Evolutionary conservation across 92 coral and sea anemone species (phyloP), one percentile per base, ranked within the genome.

Genomic region (Epizoanthus illoricatus): DNA sequence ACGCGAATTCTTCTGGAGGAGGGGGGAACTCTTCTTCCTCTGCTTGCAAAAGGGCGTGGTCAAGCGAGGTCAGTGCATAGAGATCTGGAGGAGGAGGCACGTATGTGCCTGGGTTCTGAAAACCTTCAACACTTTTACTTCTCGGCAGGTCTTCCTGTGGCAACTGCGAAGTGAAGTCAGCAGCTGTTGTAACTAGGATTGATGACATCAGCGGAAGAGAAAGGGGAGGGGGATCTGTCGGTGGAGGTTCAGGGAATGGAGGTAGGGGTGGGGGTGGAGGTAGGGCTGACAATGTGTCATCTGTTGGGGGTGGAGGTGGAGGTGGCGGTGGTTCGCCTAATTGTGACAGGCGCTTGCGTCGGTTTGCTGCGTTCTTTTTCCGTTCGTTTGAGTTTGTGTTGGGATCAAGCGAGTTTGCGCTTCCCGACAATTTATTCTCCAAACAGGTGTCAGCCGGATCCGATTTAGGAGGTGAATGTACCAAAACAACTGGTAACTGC

Each of bases 381-480:
- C 64, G 65, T 74, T 54, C 80, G 18, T 56, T 74, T 74, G 80
- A 74, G 79, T 66, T 71, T 15, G 72, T 58, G 42, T 43, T 58
- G 45, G 3, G 9, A 20, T 4, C 24, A 7, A 8, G 71, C 71
- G 36, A 62, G 55, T 40, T 43, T 18, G 59, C 15, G 2, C 16
- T 61, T 56, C 55, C 80, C 16, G 63, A n/a, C 4, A 6, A 7
- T 7, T 65, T 33, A 11, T 33, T 12, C 55, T 40, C 60, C 59
- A 52, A 41, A 0, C 36, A 16, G 23, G 0, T 66, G 9, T 18
- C 36, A 5, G 18, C 10, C 41, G 21, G 41, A 20, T n/a, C 54
- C 24, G 42, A 28, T 49, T 43, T 81, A 65, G 86, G 83, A 49
- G 85, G 24, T 2, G 85, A 71, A 73, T 86, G 89, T n/a, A 86